phyloP scores from a whole-genome alignment of 1,140 invertebrate species.

The Drosophila kikkawai region DNA sequence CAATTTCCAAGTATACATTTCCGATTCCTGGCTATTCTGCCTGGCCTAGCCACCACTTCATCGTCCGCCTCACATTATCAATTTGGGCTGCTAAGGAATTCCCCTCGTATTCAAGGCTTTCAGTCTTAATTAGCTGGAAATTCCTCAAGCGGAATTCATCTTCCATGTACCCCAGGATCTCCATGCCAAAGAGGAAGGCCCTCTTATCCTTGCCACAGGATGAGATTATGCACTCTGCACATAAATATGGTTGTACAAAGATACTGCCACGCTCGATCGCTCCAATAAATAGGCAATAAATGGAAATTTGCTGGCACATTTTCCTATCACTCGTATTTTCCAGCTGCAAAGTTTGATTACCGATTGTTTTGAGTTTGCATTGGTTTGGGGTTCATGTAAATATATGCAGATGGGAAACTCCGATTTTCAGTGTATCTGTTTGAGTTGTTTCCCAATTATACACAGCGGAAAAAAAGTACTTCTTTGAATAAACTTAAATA shows the following conservation, averaged over 20 bases:
- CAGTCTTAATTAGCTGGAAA: conserved; percentile 40
- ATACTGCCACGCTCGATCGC: conserved; percentile 30
- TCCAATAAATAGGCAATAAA: conserved; percentile 79
- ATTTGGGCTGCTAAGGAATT: conserved; percentile 13
- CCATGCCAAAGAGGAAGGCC: background rate
- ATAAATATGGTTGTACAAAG: conserved; percentile 5
- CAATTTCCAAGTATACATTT: background rate
- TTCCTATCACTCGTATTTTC: conserved; percentile 31
- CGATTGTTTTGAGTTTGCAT: conserved; percentile 40
- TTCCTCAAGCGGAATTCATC: conserved; percentile 44
- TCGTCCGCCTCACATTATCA: conserved; percentile 1
- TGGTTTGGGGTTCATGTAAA: conserved; percentile 50
- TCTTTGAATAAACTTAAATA: background rate
- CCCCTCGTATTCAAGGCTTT: conserved; percentile 14
- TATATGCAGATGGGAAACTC: conserved; percentile 52
- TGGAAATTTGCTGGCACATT: conserved; percentile 51
- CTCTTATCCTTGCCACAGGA: background rate
- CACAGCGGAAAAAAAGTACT: background rate
- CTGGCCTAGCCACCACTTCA: background rate
- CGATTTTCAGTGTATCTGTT: conserved; percentile 26
- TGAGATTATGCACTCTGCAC: background rate
- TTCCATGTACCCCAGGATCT: background rate
- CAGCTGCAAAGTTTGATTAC: conserved; percentile 37
- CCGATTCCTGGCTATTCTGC: background rate
- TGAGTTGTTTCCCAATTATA: conserved; percentile 24